A percentile compares a stretch with the other conserved stretches of the same genome.
Evolutionary conservation across 35 echinoderm and acorn worm species (phyloP).

Genomic region (Holothuria glaberrima): DNA sequence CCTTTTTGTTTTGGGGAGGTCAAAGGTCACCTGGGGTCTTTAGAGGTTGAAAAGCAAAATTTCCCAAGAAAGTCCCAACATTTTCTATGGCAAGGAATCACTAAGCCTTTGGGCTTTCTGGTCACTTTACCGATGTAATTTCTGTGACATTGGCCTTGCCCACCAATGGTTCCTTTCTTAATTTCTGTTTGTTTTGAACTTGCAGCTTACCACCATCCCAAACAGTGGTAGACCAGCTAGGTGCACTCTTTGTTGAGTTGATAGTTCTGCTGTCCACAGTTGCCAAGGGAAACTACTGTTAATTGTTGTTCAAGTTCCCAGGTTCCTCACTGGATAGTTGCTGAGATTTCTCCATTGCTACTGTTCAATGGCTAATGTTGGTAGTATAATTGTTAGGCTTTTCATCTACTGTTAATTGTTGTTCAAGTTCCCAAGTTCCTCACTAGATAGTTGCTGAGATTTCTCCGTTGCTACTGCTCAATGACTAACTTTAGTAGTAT

Average conservation of each 20-base stretch:
- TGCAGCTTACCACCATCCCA: not conserved
- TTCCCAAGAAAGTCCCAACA: not conserved
- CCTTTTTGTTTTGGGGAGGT: too few relatives aligned
- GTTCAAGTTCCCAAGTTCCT: slow-evolving; percentile 5
- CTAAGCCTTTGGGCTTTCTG: not conserved
- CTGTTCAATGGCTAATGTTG: not conserved
- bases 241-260: slow-evolving; percentile 5
- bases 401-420: not conserved
- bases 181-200: slow-evolving; percentile 7
- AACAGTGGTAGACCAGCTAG: slow-evolving; percentile 13
- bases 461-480: not conserved
- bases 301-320: not conserved
- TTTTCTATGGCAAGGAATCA: not conserved
- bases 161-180: not conserved
- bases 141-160: slow-evolving; percentile 8
- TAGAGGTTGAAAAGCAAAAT: too few relatives aligned
- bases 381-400: not conserved
- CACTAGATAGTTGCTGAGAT: not conserved
- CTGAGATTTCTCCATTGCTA: not conserved
- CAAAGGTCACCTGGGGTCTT: not conserved
- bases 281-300: not conserved
- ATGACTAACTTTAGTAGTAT: not conserved
- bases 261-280: not conserved
- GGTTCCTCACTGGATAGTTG: too few relatives aligned
- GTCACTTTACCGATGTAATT: not conserved